Evolutionary conservation across 2,888 invertebrate genomes (phyloP).

Genomic region (Endotricha flammealis): DNA sequence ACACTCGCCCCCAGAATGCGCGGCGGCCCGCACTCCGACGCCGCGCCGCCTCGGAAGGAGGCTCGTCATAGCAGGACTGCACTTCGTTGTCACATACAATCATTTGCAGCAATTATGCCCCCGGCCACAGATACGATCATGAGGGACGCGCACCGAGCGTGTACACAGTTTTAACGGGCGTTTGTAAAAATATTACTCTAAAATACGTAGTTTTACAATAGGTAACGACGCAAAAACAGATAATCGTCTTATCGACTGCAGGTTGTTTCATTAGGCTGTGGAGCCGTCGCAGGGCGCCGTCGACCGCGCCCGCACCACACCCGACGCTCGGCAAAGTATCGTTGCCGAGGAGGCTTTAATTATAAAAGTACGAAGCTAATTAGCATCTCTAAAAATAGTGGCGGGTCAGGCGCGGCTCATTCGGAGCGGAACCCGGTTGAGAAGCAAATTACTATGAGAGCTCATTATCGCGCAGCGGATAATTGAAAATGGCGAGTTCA

Average conservation of each 20-base stretch:
- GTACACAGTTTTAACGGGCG: too few species aligned
- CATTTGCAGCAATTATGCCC: too few species aligned
- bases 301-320: not conserved
- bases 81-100: too few species aligned
- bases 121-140: too few species aligned
- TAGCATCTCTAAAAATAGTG: conserved; percentile 18
- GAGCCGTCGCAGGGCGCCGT: not conserved
- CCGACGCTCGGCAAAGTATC: not conserved
- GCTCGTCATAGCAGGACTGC: too few species aligned
- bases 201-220: too few species aligned
- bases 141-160: too few species aligned
- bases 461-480: conserved; percentile 40
- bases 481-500: conserved; percentile 47
- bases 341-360: conserved; percentile 3
- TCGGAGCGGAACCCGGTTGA: conserved; percentile 19
- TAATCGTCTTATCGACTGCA: too few species aligned
- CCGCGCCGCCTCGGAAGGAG: too few species aligned
- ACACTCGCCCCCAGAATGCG: conserved; percentile 43
- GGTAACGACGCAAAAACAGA: too few species aligned
- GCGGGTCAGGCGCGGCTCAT: conserved; percentile 5
- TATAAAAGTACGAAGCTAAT: conserved; percentile 16
- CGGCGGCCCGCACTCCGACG: conserved; percentile 3
- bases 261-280: too few species aligned
- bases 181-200: too few species aligned
- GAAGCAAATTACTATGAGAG: conserved; percentile 20